These are phyloP conservation scores for Gymnocheta viridis DNA, from an alignment of 2,888 invertebrate species.

Conservation along the genomic window DNA sequence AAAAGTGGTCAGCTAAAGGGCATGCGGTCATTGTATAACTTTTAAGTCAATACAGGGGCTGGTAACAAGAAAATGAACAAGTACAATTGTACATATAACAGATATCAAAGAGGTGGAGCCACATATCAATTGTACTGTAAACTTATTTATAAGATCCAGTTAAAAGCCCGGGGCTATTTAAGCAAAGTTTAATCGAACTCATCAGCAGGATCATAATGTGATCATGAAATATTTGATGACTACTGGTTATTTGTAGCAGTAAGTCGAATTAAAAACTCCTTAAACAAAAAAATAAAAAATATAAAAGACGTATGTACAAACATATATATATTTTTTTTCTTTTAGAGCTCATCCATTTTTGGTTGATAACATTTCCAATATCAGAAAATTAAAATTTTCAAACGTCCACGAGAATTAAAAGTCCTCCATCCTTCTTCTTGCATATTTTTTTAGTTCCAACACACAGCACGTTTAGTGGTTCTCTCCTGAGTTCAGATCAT, in stretches of 20 bases:
- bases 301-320: neutral
- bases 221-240: neutral
- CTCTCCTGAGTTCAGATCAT: too few species aligned
- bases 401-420: too few species aligned
- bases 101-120: conserved; percentile 48
- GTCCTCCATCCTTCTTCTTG: too few species aligned
- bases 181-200: conserved; percentile 52
- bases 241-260: too few species aligned
- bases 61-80: neutral
- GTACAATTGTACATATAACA: conserved; percentile 31
- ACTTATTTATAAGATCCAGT: conserved; percentile 69
- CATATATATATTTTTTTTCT: neutral
- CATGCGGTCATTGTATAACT: conserved; percentile 25
- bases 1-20: conserved; percentile 46
- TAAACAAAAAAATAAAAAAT: neutral
- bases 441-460: too few species aligned
- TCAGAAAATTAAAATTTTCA: too few species aligned
- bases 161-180: conserved; percentile 64
- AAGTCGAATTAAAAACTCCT: neutral
- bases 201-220: conserved; percentile 29
- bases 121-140: conserved; percentile 57
- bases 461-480: too few species aligned
- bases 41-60: neutral
- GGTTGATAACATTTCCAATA: too few species aligned
- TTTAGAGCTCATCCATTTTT: too few species aligned